Evolutionary conservation across 2,113 vertebrate genomes (phyloP), one percentile per base, ranked within the genome.

Genomic region (Nematolebias whitei): DNA sequence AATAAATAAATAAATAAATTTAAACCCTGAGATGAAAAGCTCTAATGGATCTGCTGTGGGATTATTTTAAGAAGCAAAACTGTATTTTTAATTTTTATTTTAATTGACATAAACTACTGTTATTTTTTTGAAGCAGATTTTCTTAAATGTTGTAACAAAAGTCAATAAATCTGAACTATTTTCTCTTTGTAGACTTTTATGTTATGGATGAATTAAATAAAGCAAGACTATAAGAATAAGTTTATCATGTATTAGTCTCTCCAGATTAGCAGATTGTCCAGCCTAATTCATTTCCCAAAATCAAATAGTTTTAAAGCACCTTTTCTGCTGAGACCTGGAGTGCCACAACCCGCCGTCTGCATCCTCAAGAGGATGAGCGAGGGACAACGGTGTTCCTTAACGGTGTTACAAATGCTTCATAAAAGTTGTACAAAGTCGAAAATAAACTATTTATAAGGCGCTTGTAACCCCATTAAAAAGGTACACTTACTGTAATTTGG

Each of bases 251-350:
- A 83, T 79, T 79, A 73, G 76, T 60, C 63, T 41, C 53, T 68
- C 44, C 73, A 79, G 85, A 84, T 80, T 58, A 81, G 78, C 77
- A 83, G 76, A 87, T 81, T 85, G 79, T 71, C 48, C 52, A 1
- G 8, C 38, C 4, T 79, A 65, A 74, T 76, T 76, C 45, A 51
- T 79, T 88, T 86, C 65, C 67, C 56, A 74, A 49, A 83, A 83
- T 64, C 57, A 67, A 63, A 61, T 51, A 3, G 15, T 43, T 81
- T 74, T 51, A 81, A 74, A 65, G 72, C 67, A 67, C 83, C 79
- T 83, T 86, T 83, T 72, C 77, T 56, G 63, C 52, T 2, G 13
- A 26, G 44, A 63, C 63, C 63, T 68, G 32, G 74, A 67, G 45
- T 60, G 50, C 83, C 71, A 80, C 47, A 72, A 75, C 63, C 69